Evolutionary conservation across 2,888 invertebrate genomes (phyloP).

Genomic region (Protophormia terraenovae): DNA sequence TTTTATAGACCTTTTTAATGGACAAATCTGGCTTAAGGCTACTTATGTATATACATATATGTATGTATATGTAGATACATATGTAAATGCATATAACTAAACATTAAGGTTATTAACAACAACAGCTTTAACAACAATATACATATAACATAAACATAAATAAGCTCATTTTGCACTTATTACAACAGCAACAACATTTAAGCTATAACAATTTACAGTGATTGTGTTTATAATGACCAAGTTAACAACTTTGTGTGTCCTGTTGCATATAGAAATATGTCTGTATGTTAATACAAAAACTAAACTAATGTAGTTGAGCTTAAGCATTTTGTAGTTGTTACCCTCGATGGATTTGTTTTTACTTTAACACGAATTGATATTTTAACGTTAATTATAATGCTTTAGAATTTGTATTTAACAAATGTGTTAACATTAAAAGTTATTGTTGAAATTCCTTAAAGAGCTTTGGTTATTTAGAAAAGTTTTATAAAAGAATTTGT

Average conservation of each 20-base stretch:
- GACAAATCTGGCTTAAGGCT: slow-evolving; percentile 60
- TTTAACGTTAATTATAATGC: slow-evolving; percentile 40
- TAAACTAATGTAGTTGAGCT: background rate
- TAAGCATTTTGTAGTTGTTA: background rate
- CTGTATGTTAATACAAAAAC: background rate
- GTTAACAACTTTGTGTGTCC: slow-evolving; percentile 37
- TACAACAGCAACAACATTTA: slow-evolving; percentile 2
- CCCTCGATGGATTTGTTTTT: slow-evolving; percentile 1
- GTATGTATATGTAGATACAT: too few relatives aligned
- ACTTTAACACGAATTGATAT: slow-evolving; percentile 20
- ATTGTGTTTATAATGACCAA: slow-evolving; percentile 34
- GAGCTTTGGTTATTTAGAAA: too few relatives aligned
- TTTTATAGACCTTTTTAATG: slow-evolving; percentile 62
- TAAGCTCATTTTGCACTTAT: slow-evolving; percentile 27
- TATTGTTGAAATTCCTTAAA: background rate
- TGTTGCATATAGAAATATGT: background rate
- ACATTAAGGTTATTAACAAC: slow-evolving; percentile 47
- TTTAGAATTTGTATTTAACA: slow-evolving; percentile 35
- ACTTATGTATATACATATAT: too few relatives aligned
- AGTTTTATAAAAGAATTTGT: too few relatives aligned
- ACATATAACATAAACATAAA: slow-evolving; percentile 35
- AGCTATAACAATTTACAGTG: slow-evolving; percentile 23
- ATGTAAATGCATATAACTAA: slow-evolving; percentile 11
- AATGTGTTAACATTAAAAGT: slow-evolving; percentile 8
- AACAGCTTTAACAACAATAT: background rate